Conservation (phyloP, 2,888 invertebrate species). For the Erebia aethiops region DNA sequence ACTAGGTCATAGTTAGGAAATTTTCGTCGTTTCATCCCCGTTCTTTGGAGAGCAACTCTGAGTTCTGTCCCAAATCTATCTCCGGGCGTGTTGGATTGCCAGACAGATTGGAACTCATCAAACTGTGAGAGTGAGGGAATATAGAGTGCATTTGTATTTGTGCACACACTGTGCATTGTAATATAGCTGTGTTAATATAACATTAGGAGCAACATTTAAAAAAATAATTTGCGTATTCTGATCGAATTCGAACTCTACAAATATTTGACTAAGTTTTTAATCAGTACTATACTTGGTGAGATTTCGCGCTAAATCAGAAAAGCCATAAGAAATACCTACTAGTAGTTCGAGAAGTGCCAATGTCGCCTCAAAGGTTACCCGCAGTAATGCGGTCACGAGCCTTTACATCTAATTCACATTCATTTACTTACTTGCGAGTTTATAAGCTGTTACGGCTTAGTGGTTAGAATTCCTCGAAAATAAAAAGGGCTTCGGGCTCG, state of each 20-base stretch:
- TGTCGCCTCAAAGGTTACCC: constrained; percentile 36
- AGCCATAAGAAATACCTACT: constrained; percentile 16
- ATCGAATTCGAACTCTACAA: constrained; percentile 5
- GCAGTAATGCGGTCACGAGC: constrained; percentile 39
- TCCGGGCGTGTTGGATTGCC: too few species aligned
- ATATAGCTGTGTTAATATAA: too few species aligned
- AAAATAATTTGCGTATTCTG: neutral
- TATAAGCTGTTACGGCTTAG: neutral
- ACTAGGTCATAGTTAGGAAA: too few species aligned
- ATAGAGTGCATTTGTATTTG: too few species aligned
- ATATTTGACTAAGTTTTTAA: neutral
- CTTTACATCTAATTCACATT: constrained; percentile 29
- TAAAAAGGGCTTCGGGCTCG: neutral
- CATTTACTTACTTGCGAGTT: constrained; percentile 20
- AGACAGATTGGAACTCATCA: too few species aligned
- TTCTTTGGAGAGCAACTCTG: too few species aligned
- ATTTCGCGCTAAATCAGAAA: constrained; percentile 21
- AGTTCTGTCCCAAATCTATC: too few species aligned
- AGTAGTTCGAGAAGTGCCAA: constrained; percentile 21
- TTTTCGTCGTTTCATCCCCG: too few species aligned
- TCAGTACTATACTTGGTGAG: constrained; percentile 6
- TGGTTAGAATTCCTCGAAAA: neutral
- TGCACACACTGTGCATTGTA: too few species aligned
- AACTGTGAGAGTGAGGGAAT: too few species aligned
- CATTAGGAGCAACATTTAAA: too few species aligned